Base-by-base conservation (phyloP, 2,888 invertebrate species). In the Rhagium mordax region DNA sequence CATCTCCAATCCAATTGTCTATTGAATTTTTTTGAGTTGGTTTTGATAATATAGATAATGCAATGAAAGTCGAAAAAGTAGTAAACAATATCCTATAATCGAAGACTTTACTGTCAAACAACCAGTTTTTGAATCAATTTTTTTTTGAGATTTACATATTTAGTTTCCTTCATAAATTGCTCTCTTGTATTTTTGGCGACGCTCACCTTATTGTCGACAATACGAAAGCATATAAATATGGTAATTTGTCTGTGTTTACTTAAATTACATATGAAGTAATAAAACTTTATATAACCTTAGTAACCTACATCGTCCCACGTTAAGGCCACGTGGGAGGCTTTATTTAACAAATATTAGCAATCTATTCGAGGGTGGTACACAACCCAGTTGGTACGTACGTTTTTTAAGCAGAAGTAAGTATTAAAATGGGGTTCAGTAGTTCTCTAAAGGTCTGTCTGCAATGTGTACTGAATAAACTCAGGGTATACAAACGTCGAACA, bases 261-360 rank as follows among this genome's bases (percentile, higher is more conserved):
- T 66, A 72, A 68, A 70, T 77, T 75, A 74, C 75, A 68, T 74
- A 76, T 75, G 76, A 78, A 74, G 76, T 75, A 76, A 76, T 75
- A 59, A 67, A 48, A 70, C 76, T 75, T 78, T 74, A 72, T 74
- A 49, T 66, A 55, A 55, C 67, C 71, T 76, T 71, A 77, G 72
- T 82, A 82, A 80, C 78, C 78, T 77, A 80, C 74, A 76, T 81
- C 74, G 62, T 62, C 81, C 80, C 76, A 80, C 79, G 71, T 71
- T 27, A 4, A n/a, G 21, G 55, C 29, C 13, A 41, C 61, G 80
- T 78, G 75, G 81, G 79, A 65, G 79, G 65, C 59, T 75, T 72
- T 74, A 70, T 71, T 73, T 73, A 69, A 60, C 59, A 51, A 69
- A 51, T 68, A 76, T 78, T 74, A 74, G 71, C 75, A 75, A 74